A percentile compares a stretch with the other conserved stretches of the same genome.
Evolutionary conservation across 2,888 invertebrate species (phyloP).

Genomic region (Lydus trimaculatus): DNA sequence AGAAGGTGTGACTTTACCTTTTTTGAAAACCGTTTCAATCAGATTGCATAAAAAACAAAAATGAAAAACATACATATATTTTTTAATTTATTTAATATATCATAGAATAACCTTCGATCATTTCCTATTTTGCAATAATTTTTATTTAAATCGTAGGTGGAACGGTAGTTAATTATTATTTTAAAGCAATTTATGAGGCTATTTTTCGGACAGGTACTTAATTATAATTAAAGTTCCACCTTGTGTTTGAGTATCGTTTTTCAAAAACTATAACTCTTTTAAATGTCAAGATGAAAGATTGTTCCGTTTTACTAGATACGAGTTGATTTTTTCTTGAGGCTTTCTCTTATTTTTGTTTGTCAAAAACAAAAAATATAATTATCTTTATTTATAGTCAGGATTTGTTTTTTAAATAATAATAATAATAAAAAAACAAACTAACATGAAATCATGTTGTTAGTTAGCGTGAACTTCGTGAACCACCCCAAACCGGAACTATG

Average conservation of each 20-base stretch:
- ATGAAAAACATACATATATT: no score
- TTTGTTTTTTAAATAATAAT: not conserved
- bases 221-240: not conserved
- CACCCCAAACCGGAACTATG: slow-evolving; percentile 41
- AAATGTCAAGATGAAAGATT: slow-evolving; percentile 3
- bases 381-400: slow-evolving; percentile 9
- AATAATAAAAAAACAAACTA: not conserved
- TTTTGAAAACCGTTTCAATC: no score
- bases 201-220: not conserved
- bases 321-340: not conserved
- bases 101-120: not conserved
- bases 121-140: not conserved
- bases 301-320: not conserved
- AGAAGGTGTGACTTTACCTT: not conserved
- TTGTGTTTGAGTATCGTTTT: not conserved
- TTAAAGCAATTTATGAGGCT: not conserved
- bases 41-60: no score
- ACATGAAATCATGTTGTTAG: slow-evolving; percentile 29
- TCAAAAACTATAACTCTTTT: not conserved
- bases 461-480: slow-evolving; percentile 32
- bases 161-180: not conserved
- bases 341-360: not conserved
- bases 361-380: slow-evolving; percentile 3
- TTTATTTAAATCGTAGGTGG: not conserved
- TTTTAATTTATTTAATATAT: no score